phyloP scores from a whole-genome alignment of 92 coral and sea anemone species.

The Parazoanthus darwini region DNA sequence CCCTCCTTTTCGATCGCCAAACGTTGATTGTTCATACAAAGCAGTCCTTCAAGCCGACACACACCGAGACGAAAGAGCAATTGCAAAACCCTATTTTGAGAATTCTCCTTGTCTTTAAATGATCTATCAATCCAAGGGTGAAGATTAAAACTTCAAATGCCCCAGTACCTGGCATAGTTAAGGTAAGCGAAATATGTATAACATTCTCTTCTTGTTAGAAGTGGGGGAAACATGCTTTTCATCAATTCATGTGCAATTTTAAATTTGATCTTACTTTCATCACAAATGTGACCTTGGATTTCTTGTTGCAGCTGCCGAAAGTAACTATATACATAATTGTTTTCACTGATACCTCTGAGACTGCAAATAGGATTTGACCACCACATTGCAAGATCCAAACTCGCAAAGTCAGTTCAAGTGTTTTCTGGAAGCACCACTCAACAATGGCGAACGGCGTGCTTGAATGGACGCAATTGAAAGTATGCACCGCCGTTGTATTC shows the following conservation, averaged over 20 bases:
- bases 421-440: conserved; percentile 4
- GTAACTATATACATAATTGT: conserved; percentile 7
- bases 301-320: conserved; percentile 15
- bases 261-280: neutral
- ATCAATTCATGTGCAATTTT: neutral
- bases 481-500: neutral
- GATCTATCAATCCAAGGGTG: neutral
- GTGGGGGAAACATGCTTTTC: neutral
- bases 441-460: conserved; percentile 23
- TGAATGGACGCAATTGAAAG: conserved; percentile 8
- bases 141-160: neutral
- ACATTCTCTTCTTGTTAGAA: neutral
- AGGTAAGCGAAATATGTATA: conserved; percentile 17
- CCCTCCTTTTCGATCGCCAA: neutral
- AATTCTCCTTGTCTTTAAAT: neutral
- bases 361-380: conserved; percentile 2
- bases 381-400: neutral
- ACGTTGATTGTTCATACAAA: conserved; percentile 6
- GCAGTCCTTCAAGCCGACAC: neutral
- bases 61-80: neutral
- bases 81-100: conserved; percentile 27
- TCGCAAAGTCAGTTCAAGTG: conserved; percentile 23
- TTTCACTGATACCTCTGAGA: neutral
- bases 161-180: conserved; percentile 15
- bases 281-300: conserved; percentile 19